Percentiles rank a stretch among this genome's conserved stretches.
Evolutionary conservation across 2,113 vertebrate genomes (phyloP).

Genomic region (Alaudala cheleensis): DNA sequence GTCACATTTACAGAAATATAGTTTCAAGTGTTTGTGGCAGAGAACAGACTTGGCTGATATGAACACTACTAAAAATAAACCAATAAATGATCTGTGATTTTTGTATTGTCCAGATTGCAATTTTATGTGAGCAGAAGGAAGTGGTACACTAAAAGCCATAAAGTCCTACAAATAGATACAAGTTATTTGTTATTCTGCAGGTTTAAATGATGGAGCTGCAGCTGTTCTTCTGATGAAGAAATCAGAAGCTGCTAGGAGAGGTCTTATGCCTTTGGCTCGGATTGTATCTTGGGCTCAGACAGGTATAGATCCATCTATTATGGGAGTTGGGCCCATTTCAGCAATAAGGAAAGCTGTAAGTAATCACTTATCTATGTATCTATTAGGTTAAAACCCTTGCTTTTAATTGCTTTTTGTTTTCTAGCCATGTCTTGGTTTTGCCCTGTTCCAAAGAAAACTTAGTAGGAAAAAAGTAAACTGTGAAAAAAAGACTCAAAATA

Average conservation of each 20-base stretch:
- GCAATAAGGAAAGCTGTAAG: constrained; percentile 94
- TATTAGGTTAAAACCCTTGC: background rate
- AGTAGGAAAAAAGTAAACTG: background rate
- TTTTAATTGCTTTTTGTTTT: background rate
- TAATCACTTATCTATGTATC: background rate
- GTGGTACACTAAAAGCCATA: background rate
- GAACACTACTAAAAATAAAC: background rate
- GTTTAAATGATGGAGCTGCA: constrained; percentile 93
- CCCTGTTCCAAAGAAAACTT: background rate
- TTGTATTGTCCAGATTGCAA: background rate
- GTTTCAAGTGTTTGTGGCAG: background rate
- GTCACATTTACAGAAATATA: background rate
- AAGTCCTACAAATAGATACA: background rate
- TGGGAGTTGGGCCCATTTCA: constrained; percentile 91
- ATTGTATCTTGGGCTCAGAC: constrained; percentile 90
- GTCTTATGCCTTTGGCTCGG: constrained; percentile 82
- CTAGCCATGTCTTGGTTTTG: background rate
- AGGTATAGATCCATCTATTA: constrained; percentile 91
- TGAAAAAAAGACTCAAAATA: background rate
- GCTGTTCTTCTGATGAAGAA: constrained; percentile 92
- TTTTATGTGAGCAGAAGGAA: background rate
- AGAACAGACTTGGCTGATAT: background rate
- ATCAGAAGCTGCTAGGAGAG: constrained; percentile 83
- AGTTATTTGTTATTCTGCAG: constrained; percentile 61
- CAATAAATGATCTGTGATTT: background rate